A percentile compares a stretch with the other conserved stretches of the same genome.
phyloP scores from a whole-genome alignment of 2,888 invertebrate species.

The Apamea sordens region DNA sequence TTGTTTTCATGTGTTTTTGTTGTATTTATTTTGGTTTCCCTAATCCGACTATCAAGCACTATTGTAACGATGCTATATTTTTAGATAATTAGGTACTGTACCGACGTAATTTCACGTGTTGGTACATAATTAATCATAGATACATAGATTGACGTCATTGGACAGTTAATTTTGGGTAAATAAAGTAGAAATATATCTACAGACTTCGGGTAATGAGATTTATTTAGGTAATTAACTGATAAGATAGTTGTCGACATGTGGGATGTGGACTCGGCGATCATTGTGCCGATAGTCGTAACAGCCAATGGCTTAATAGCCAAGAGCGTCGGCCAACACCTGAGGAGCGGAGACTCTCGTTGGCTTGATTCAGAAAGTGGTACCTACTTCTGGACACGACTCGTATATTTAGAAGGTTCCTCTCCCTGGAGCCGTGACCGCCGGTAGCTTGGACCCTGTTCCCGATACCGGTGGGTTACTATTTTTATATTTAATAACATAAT shows the following conservation, averaged over 20 bases:
- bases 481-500: too few species aligned
- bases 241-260: constrained; percentile 12
- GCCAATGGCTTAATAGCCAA: background rate
- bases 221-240: constrained; percentile 21
- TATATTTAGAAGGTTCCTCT: too few species aligned
- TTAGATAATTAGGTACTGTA: background rate
- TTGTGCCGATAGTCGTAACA: too few species aligned
- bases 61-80: too few species aligned
- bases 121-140: background rate
- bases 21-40: background rate
- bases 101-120: background rate
- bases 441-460: too few species aligned
- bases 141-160: constrained; percentile 9
- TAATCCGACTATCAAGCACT: background rate
- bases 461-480: too few species aligned
- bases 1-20: background rate
- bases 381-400: too few species aligned
- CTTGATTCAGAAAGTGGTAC: too few species aligned
- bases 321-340: background rate
- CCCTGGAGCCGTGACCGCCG: too few species aligned
- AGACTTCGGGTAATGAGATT: constrained; percentile 13
- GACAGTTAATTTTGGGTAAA: background rate
- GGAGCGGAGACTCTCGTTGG: background rate
- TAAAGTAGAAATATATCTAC: background rate
- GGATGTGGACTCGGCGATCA: too few species aligned